Evolutionary conservation across 2,888 invertebrate genomes (phyloP), one percentile per base, ranked within the genome.

Genomic region (Sclerodermus sp.): DNA sequence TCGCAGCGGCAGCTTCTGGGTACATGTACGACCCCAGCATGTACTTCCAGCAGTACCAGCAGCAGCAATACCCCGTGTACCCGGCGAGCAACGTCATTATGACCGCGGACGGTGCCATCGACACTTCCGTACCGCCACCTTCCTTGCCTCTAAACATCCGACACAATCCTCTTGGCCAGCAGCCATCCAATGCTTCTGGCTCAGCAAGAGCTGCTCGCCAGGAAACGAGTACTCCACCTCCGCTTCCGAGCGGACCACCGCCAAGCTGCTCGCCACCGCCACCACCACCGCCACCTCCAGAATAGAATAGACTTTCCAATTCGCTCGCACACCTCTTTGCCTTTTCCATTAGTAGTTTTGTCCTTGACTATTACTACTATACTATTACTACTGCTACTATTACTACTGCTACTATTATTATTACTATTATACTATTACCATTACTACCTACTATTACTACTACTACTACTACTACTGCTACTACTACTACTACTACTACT

Each of bases 201-300:
- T n/a, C n/a, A n/a, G n/a, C n/a, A n/a, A n/a, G n/a, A n/a, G 23
- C 3, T 32, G 44, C 46, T 42, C 56, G 49, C 46, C 64, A 53
- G 42, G 49, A 58, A 12, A 6, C 52, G 10, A 44, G 55, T 38
- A 73, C 71, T 42, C 81, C 79, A 43, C 85, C 85, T 0, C 82
- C 84, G 34, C 76, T 83, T 58, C 85, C 85, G 3, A 77, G 79
- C 47, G 83, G 82, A 61, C 85, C 85, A 9, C 86, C 85, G 30
- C 87, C 86, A 1, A 80, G 81, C 38, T 80, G 81, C 45, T 85
- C 85, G 6, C 87, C 86, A 16, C 86, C 86, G 12, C 87, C 86
- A 36, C 85, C 84, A 34, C 79, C 81, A n/a, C 80, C 79, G 18
- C 73, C 73, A 1, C 66, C 69, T 12, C 74, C 74, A n/a, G 73